A percentile compares a stretch with the other conserved stretches of the same genome.
These are phyloP conservation scores for Falco columbarius DNA, from an alignment of 2,797 vertebrate species.

Conservation along the genomic window DNA sequence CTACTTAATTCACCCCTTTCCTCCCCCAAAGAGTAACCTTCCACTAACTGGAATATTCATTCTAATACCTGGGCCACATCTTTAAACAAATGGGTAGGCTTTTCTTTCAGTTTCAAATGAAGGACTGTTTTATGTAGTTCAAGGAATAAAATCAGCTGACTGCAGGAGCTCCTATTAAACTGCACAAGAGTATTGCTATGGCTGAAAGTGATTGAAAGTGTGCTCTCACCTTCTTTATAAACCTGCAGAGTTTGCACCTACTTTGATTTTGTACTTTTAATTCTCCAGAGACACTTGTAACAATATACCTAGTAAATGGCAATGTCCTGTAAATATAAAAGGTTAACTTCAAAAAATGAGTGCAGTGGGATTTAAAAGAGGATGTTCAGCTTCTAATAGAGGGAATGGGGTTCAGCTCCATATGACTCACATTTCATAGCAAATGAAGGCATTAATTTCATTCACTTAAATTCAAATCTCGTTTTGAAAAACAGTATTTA, in stretches of 20 bases:
- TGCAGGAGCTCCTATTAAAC: not conserved
- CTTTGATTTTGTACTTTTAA: conserved; percentile 41
- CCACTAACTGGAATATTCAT: not conserved
- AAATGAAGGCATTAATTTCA: not conserved
- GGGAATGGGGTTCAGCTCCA: not conserved
- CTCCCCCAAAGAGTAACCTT: not conserved
- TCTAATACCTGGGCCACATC: conserved; percentile 4
- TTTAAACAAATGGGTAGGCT: conserved; percentile 16
- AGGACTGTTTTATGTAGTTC: not conserved
- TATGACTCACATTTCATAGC: not conserved
- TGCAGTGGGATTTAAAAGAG: conserved; percentile 26
- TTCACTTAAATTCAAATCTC: not conserved
- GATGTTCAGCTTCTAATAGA: not conserved
- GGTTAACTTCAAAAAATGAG: not conserved
- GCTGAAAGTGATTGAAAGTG: conserved; percentile 15
- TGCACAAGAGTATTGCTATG: not conserved
- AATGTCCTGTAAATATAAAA: conserved; percentile 41
- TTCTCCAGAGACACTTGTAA: conserved; percentile 26
- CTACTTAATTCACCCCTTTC: not conserved
- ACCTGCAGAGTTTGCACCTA: not conserved
- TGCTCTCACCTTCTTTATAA: conserved; percentile 16
- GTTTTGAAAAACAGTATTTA: not conserved
- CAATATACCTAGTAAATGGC: conserved; percentile 33
- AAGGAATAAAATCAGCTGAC: not conserved
- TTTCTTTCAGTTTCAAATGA: conserved; percentile 11